Evolutionary conservation across 2,888 invertebrate species (phyloP).

Genomic region (Erannis defoliaria): DNA sequence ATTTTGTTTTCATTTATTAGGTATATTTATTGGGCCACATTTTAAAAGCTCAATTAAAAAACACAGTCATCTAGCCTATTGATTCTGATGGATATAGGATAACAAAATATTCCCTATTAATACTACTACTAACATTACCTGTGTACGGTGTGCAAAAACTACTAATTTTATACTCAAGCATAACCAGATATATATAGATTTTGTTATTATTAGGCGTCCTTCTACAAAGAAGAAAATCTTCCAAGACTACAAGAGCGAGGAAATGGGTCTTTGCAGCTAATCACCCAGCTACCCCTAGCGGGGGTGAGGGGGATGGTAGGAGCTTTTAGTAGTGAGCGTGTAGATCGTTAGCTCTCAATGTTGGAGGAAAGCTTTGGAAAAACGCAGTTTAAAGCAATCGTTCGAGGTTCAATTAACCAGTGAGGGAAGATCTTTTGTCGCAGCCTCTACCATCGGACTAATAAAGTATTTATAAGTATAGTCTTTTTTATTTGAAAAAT

Average conservation of each 20-base stretch:
- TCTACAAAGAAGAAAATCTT: constrained; percentile 13
- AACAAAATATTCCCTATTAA: too few species aligned
- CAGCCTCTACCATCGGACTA: neutral
- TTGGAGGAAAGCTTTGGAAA: constrained; percentile 9
- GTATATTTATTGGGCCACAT: too few species aligned
- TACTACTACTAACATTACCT: too few species aligned
- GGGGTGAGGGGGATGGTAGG: neutral
- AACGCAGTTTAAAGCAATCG: constrained; percentile 9
- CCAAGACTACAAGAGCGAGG: constrained; percentile 14
- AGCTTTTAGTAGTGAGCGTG: constrained; percentile 20
- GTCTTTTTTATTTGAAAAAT: too few species aligned
- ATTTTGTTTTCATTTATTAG: too few species aligned
- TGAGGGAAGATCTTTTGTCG: constrained; percentile 2
- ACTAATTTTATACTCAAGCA: too few species aligned
- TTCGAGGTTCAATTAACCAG: constrained; percentile 12
- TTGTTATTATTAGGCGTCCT: neutral
- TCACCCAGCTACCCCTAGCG: constrained; percentile 15
- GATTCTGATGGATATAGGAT: too few species aligned
- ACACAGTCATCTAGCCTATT: too few species aligned
- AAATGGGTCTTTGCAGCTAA: constrained; percentile 33
- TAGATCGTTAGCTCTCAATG: constrained; percentile 32
- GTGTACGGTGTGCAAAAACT: too few species aligned
- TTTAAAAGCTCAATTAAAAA: too few species aligned
- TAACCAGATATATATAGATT: too few species aligned
- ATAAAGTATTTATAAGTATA: too few species aligned